Base-by-base conservation (phyloP, 2,797 vertebrate genomes). In the Borostomias antarcticus region DNA sequence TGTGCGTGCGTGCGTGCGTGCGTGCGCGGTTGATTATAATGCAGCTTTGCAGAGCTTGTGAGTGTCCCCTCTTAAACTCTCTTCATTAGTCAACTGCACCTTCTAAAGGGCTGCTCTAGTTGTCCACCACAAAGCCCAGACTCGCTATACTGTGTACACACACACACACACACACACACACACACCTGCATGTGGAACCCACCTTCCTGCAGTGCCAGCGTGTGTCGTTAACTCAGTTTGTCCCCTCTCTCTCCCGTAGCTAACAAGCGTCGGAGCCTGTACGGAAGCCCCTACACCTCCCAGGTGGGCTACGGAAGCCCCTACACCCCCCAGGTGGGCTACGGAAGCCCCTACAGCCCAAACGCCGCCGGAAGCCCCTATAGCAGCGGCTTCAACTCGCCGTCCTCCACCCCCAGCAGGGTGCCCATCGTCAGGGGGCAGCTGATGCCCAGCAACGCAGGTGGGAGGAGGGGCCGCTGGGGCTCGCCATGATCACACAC, bases 331-430 rank as follows among this genome's bases (percentile, higher is more conserved):
- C 93, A 94, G 0, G 58, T 91, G 83, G 88, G 83, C 85, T 94
- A 94, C 0, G 75, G 93, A 6, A 96, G 93, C 81, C 92, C 95
- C 2, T 98, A 95, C 50, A 96, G 95, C 86, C 93, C 96, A 72
- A 98, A 95, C 73, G 82, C 96, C 3, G 93, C 93, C 70, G 93
- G 91, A 85, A 98, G 97, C 69, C 96, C 97, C 1, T 98, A 96
- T 76, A 96, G 93, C 90, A 98, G 96, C 62, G 96, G 95, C 77
- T 98, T 98, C 86, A 98, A 95, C 85, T 99, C 97, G 62, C 96
- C 98, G 37, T 98, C 95, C 66, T 95, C 96, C 59, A 98, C 96
- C 59, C 96, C 95, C 53, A 87, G 93, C 74, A 94, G 94, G 87
- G 93, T 94, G 87, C 95, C 96, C 78, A 85, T 93, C 19, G 93